Base-by-base conservation (phyloP, 2,113 vertebrate genomes). In the Pygoscelis antarcticus region DNA sequence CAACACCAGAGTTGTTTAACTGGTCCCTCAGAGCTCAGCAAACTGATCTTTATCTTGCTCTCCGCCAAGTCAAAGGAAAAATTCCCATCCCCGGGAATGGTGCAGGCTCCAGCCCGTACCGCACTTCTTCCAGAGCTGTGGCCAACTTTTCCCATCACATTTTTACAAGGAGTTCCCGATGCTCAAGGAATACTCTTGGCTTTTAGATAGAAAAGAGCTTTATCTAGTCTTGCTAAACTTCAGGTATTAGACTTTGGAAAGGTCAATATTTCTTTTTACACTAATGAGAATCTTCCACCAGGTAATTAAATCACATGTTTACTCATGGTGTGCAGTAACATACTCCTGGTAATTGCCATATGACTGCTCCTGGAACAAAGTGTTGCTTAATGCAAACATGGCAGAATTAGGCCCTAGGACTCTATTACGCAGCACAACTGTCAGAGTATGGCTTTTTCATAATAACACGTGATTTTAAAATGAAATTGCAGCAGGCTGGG, bases 1-100 rank as follows among this genome's bases (percentile, higher is more conserved):
- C 89, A 91, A 69, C 93, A 38, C 15, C 78, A 54, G 89, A 96
- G 95, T 77, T 96, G 97, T 87, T 76, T 21, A 91, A 96, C 95
- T 93, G 91, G 92, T 90, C 87, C 58, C 61, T 94, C 78, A 76
- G 44, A 88, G 65, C 83, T 69, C 84, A 66, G 72, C 65, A 91
- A 80, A 89, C 36, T 4, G 74, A 95, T 96, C 81, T 84, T 94
- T 95, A 96, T 94, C 95, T 78, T 70, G 26, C 72, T 76, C 72
- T 89, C 81, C 3, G 29, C 65, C 77, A 91, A 89, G 74, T 64
- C 70, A 95, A 93, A 94, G 94, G 70, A 79, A 96, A 89, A 96
- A 89, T 74, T 96, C 91, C 89, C 93, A 88, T 96, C 86, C 64
- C 60, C 3, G 2, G 78, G 74, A 97, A 93, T 0, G 0, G 55